These are phyloP conservation scores for Hydriomena furcata DNA, from an alignment of 2,888 invertebrate species.

Conservation along the genomic window DNA sequence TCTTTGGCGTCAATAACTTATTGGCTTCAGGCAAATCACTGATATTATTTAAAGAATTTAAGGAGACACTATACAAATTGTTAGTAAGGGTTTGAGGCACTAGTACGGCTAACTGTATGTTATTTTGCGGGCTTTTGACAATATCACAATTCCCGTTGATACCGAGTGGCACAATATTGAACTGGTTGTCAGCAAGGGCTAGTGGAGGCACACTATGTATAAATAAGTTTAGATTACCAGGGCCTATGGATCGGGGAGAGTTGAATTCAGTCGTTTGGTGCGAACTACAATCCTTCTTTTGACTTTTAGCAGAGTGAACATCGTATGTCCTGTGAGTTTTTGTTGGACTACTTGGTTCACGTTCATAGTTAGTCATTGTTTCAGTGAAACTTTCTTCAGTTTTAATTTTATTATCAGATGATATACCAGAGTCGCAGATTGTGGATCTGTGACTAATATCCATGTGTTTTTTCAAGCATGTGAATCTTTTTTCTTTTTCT, in stretches of 20 bases:
- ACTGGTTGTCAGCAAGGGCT: slow-evolving; percentile 69
- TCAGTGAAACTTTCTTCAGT: slow-evolving; percentile 48
- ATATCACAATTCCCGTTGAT: slow-evolving; percentile 67
- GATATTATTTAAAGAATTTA: slow-evolving; percentile 65
- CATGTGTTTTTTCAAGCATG: slow-evolving; percentile 55
- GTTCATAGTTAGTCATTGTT: slow-evolving; percentile 45
- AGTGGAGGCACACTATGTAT: slow-evolving; percentile 74
- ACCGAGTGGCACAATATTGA: slow-evolving; percentile 74
- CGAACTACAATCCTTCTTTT: slow-evolving; percentile 65
- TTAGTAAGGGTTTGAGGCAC: slow-evolving; percentile 79
- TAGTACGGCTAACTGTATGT: slow-evolving; percentile 84
- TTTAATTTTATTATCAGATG: slow-evolving; percentile 47
- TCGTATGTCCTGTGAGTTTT: slow-evolving; percentile 74
- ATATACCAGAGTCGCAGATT: slow-evolving; percentile 32
- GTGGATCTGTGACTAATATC: slow-evolving; percentile 26
- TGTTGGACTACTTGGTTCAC: slow-evolving; percentile 59
- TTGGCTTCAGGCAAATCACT: slow-evolving; percentile 59
- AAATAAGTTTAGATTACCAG: slow-evolving; percentile 71
- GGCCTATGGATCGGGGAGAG: slow-evolving; percentile 69
- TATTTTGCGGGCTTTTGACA: slow-evolving; percentile 69
- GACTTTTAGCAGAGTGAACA: slow-evolving; percentile 67
- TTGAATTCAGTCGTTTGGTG: slow-evolving; percentile 72
- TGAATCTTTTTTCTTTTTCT: slow-evolving; percentile 84
- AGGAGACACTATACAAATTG: slow-evolving; percentile 70
- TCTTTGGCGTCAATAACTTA: slow-evolving; percentile 72